phyloP scores from a whole-genome alignment of 2,888 invertebrate species.

The Polyommatus iphigenia region DNA sequence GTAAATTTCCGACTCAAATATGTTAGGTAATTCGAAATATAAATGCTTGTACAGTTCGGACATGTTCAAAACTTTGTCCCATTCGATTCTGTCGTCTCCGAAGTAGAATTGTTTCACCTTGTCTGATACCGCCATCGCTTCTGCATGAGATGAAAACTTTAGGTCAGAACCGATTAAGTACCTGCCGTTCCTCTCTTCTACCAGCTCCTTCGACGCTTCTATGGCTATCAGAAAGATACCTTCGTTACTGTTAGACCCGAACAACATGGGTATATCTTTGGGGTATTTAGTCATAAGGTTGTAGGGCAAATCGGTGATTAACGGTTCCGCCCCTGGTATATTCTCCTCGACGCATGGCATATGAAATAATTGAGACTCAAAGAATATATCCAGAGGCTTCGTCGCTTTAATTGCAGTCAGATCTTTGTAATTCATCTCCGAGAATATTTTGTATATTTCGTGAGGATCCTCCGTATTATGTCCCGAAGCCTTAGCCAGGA shows the following conservation, averaged over 20 bases:
- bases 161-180: conserved; percentile 69
- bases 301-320: conserved; percentile 62
- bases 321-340: conserved; percentile 57
- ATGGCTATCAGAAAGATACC: conserved; percentile 53
- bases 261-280: conserved; percentile 46
- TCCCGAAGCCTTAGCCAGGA: conserved; percentile 61
- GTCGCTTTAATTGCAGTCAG: conserved; percentile 51
- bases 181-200: conserved; percentile 52
- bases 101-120: conserved; percentile 67
- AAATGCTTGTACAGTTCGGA: conserved; percentile 63
- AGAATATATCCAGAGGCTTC: conserved; percentile 59
- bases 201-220: conserved; percentile 49
- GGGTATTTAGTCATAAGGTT: conserved; percentile 56
- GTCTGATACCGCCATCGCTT: conserved; percentile 52
- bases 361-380: conserved; percentile 63
- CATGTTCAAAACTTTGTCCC: conserved; percentile 57
- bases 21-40: conserved; percentile 65
- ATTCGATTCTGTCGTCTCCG: conserved; percentile 64
- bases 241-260: conserved; percentile 63
- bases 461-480: conserved; percentile 57
- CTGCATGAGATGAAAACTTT: conserved; percentile 54
- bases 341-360: conserved; percentile 65
- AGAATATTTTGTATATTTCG: conserved; percentile 62
- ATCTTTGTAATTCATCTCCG: conserved; percentile 51
- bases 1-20: conserved; percentile 57